Conservation (phyloP, 2,888 invertebrate species). For the Congeria kusceri region DNA sequence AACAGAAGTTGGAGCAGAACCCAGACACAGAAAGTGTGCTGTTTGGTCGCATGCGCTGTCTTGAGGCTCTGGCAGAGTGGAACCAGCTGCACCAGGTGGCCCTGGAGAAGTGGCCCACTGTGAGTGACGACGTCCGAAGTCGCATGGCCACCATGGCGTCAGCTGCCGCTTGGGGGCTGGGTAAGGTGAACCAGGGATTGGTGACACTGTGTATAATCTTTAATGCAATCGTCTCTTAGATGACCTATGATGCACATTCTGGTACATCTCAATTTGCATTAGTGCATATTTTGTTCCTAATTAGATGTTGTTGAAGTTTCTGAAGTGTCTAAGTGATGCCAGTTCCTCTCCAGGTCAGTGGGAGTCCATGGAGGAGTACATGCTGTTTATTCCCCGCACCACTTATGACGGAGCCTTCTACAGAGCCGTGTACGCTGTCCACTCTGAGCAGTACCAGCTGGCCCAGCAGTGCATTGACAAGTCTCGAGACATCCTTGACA, state of each 20-base stretch:
- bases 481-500: slow-evolving; percentile 96
- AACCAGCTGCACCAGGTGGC: slow-evolving; percentile 92
- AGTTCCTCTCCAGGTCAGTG: slow-evolving; percentile 89
- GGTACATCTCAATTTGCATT: no score
- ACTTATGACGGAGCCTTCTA: slow-evolving; percentile 98
- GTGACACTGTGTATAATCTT: no score
- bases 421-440: slow-evolving; percentile 91
- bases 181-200: slow-evolving; percentile 65
- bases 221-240: no score
- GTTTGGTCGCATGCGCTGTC: slow-evolving; percentile 96
- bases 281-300: no score
- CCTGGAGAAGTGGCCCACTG: slow-evolving; percentile 91
- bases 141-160: slow-evolving; percentile 94
- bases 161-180: slow-evolving; percentile 97
- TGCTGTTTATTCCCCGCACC: slow-evolving; percentile 94
- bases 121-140: slow-evolving; percentile 84
- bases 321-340: no score
- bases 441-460: slow-evolving; percentile 80
- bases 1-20: slow-evolving; percentile 88
- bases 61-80: slow-evolving; percentile 99
- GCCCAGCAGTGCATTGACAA: slow-evolving; percentile 92
- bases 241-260: no score
- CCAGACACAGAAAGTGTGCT: slow-evolving; percentile 79
- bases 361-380: slow-evolving; percentile 97
- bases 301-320: no score